These are phyloP conservation scores for Meloidogyne chitwoodi DNA, from an alignment of 1,140 invertebrate species.

Conservation along the genomic window DNA sequence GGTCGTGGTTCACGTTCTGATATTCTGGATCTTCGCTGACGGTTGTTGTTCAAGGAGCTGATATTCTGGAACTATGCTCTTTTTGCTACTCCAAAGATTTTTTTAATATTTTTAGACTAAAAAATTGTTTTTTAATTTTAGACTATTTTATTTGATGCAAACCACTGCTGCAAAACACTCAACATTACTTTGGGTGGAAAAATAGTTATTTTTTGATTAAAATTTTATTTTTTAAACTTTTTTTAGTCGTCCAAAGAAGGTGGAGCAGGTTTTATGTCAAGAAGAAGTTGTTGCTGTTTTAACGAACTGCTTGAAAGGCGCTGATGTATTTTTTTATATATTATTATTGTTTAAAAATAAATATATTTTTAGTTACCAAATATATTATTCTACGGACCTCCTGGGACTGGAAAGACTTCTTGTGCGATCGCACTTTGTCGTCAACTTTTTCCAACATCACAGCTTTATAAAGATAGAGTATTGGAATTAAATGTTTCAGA, in stretches of 20 bases:
- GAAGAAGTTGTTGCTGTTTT: conserved; percentile 88
- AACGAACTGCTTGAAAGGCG: conserved; percentile 69
- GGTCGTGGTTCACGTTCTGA: too few species aligned
- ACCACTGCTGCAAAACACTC: background rate
- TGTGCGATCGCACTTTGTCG: conserved; percentile 88
- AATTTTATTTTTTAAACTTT: conserved; percentile 23
- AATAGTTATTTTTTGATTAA: conserved; percentile 52
- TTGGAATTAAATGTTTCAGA: conserved; percentile 97
- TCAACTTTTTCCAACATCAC: conserved; percentile 76
- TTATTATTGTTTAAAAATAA: too few species aligned
- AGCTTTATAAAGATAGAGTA: conserved; percentile 65
- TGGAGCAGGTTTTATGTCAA: conserved; percentile 94
- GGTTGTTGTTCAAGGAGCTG: too few species aligned
- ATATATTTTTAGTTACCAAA: conserved; percentile 82
- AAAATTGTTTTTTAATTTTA: too few species aligned
- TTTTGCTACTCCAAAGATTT: too few species aligned
- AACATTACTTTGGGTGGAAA: conserved; percentile 59
- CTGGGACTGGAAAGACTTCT: conserved; percentile 97
- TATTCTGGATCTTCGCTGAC: too few species aligned
- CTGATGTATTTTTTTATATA: too few species aligned
- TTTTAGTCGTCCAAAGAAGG: conserved; percentile 79
- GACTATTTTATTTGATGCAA: too few species aligned
- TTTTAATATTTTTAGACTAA: too few species aligned
- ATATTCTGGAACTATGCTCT: too few species aligned
- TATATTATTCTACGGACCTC: conserved; percentile 96